phyloP scores from a whole-genome alignment of 2,888 invertebrate species.

The Metellina segmentata region DNA sequence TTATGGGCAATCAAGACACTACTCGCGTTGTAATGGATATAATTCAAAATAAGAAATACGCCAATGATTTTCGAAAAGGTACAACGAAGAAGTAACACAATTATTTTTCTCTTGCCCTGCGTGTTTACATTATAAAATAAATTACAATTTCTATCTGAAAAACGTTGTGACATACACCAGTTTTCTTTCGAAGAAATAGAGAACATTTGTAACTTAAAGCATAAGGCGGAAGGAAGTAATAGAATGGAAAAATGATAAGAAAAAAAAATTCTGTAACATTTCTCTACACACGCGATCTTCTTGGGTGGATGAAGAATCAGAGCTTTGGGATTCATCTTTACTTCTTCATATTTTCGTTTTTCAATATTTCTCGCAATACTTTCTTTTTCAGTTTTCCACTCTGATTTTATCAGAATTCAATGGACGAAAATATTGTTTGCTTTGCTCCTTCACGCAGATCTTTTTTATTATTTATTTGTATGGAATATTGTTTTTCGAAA shows the following conservation, averaged over 20 bases:
- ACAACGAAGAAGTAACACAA: too few species aligned
- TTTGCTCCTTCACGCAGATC: constrained; percentile 21
- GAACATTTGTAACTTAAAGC: constrained; percentile 60
- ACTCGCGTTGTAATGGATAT: too few species aligned
- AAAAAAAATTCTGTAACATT: constrained; percentile 48
- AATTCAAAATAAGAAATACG: too few species aligned
- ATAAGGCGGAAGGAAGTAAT: constrained; percentile 48
- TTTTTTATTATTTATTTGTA: not conserved
- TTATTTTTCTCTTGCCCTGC: too few species aligned
- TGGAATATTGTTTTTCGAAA: not conserved
- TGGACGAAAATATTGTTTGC: constrained; percentile 49
- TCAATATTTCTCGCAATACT: constrained; percentile 62
- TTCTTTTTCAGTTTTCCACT: constrained; percentile 51
- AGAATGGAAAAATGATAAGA: constrained; percentile 46
- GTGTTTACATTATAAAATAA: too few species aligned
- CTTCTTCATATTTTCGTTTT: constrained; percentile 42
- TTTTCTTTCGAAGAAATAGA: constrained; percentile 9
- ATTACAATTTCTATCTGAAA: too few species aligned
- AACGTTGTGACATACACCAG: constrained; percentile 8
- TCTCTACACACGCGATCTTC: constrained; percentile 58
- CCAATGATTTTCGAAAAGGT: too few species aligned
- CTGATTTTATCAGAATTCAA: constrained; percentile 76
- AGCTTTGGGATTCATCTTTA: not conserved
- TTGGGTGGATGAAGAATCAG: constrained; percentile 21
- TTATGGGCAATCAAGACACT: too few species aligned